phyloP scores from a whole-genome alignment of 2,888 invertebrate species.

The Microplitis deprimator region DNA sequence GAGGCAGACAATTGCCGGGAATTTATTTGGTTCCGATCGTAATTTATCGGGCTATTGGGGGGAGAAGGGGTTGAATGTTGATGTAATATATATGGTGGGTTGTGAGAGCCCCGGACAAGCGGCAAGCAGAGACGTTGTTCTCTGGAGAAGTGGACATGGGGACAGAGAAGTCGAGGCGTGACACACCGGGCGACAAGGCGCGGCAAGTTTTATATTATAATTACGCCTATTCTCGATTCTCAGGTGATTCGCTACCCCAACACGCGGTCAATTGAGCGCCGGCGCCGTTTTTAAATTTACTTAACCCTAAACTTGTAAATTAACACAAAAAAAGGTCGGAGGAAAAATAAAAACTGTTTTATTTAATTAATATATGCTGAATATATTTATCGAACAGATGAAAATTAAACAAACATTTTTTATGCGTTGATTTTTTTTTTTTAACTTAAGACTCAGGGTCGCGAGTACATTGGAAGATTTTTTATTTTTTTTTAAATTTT shows the following conservation, averaged over 20 bases:
- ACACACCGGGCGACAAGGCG: constrained; percentile 59
- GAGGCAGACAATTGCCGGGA: neutral
- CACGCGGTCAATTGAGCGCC: constrained; percentile 32
- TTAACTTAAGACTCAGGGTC: too few relatives aligned
- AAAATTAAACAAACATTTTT: too few relatives aligned
- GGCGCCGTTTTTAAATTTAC: constrained; percentile 27
- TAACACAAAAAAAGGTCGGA: neutral
- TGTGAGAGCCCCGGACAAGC: constrained; percentile 56
- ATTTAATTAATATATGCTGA: neutral
- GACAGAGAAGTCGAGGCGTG: constrained; percentile 56
- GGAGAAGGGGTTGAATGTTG: neutral
- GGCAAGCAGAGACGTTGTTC: constrained; percentile 56
- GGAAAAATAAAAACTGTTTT: neutral
- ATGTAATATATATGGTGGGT: neutral
- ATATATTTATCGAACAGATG: too few relatives aligned
- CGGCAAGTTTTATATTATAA: constrained; percentile 67
- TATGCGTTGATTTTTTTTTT: too few relatives aligned
- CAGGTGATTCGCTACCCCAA: constrained; percentile 45
- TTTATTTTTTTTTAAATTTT: too few relatives aligned
- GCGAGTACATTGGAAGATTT: too few relatives aligned
- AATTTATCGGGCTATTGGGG: neutral
- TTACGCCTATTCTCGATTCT: constrained; percentile 61
- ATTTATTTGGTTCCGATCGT: neutral
- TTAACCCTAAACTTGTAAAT: neutral
- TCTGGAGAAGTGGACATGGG: constrained; percentile 58